Evolutionary conservation across 2,113 vertebrate genomes (phyloP).

Genomic region (Grammomys surdaster): DNA sequence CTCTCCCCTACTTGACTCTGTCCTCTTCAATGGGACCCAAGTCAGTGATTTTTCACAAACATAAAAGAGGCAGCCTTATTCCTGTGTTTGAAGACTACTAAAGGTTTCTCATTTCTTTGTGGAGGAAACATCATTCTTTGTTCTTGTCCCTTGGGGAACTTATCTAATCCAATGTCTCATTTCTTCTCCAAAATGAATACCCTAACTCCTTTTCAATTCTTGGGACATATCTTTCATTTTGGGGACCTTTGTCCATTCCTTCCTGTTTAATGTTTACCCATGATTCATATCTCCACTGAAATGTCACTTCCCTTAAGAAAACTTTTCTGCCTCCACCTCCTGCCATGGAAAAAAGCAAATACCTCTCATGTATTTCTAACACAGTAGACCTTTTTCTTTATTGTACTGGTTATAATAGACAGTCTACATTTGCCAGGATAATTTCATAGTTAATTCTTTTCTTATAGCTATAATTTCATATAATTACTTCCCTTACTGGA

Average conservation of each 20-base stretch:
- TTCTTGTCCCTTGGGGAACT: background rate
- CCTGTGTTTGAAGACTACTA: conserved; percentile 20
- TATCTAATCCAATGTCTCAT: background rate
- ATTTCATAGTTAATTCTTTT: conserved; percentile 27
- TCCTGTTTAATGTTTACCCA: background rate
- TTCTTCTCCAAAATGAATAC: background rate
- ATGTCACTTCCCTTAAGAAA: conserved; percentile 51
- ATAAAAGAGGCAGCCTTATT: background rate
- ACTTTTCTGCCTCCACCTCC: background rate
- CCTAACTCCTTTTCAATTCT: background rate
- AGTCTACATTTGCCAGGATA: conserved; percentile 49
- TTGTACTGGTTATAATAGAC: conserved; percentile 23
- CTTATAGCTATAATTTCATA: background rate
- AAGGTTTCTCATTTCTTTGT: background rate
- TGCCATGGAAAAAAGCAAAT: background rate
- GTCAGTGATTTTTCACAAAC: background rate
- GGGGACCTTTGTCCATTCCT: background rate
- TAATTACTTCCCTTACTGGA: background rate
- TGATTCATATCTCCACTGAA: background rate
- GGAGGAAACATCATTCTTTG: background rate
- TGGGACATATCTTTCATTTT: background rate
- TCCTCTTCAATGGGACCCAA: background rate
- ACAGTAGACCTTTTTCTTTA: conserved; percentile 20
- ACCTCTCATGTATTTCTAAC: background rate
- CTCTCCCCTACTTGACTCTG: background rate